Percentiles rank a stretch among this genome's conserved stretches.
Evolutionary conservation across 2,797 vertebrate species (phyloP).

Genomic region (Malacoctenus gilli): DNA sequence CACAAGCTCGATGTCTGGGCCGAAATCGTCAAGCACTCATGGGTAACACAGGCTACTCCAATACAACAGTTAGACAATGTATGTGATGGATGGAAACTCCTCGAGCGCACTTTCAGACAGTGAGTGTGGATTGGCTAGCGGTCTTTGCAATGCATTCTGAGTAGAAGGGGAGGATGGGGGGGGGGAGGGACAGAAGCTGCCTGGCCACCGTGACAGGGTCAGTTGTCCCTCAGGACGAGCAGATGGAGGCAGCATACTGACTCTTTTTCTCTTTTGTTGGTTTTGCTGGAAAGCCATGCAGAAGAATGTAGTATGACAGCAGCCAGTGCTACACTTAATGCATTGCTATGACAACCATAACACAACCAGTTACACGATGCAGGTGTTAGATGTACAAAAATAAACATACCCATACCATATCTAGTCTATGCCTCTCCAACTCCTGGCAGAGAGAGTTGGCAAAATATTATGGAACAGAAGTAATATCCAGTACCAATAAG

Average conservation of each 20-base stretch:
- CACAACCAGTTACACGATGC: conserved; percentile 99
- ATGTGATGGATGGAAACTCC: conserved; percentile 81
- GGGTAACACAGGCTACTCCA: conserved; percentile 76
- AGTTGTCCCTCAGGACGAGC: conserved; percentile 85
- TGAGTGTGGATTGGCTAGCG: conserved; percentile 76
- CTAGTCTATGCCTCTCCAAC: conserved; percentile 99
- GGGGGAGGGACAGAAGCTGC: conserved; percentile 73
- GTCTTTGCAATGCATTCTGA: conserved; percentile 81
- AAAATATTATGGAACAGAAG: conserved; percentile 99
- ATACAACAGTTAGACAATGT: conserved; percentile 78
- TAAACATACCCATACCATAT: conserved; percentile 99
- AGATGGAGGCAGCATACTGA: conserved; percentile 96
- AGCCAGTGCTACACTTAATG: conserved; percentile 99
- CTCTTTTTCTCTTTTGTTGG: conserved; percentile 80
- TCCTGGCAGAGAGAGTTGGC: conserved; percentile 99
- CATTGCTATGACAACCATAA: conserved; percentile 99
- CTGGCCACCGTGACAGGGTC: conserved; percentile 79
- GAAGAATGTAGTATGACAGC: conserved; percentile 99
- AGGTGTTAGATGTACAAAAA: conserved; percentile 99
- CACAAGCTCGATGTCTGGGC: conserved; percentile 72
- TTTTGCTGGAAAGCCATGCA: conserved; percentile 99
- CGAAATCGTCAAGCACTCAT: conserved; percentile 73
- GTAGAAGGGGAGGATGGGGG: conserved; percentile 65
- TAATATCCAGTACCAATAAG: conserved; percentile 84
- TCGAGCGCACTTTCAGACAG: conserved; percentile 77